phyloP scores from a whole-genome alignment of 2,797 vertebrate genomes.

The Catharus ustulatus region DNA sequence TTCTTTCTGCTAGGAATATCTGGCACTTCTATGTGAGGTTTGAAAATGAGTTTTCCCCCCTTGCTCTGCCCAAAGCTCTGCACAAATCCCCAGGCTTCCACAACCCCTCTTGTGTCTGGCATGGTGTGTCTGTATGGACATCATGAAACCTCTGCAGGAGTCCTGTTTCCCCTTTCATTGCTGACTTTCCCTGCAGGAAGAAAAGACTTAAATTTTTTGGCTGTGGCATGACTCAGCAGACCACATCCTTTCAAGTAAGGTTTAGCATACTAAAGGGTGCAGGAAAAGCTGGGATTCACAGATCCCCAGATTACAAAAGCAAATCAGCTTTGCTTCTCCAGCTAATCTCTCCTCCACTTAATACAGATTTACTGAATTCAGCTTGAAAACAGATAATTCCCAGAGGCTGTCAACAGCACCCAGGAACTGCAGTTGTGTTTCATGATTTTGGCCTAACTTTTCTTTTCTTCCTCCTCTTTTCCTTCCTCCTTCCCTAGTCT shows the following conservation, averaged over 20 bases:
- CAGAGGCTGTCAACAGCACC: neutral
- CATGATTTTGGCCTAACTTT: neutral
- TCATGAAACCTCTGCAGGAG: neutral
- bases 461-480: neutral
- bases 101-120: neutral
- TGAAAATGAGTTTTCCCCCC: neutral
- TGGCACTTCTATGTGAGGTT: fast-evolving
- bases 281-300: neutral
- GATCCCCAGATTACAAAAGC: neutral
- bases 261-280: neutral
- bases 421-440: neutral
- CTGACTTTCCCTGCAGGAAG: neutral
- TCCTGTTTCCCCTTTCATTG: neutral
- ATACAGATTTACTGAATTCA: neutral
- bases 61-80: neutral
- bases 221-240: neutral
- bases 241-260: neutral
- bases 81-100: neutral
- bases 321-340: conserved; percentile 35
- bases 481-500: fast-evolving
- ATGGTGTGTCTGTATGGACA: neutral
- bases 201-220: neutral
- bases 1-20: neutral
- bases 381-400: conserved; percentile 3
- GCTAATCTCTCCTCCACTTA: conserved; percentile 31